These are phyloP conservation scores for Camarhynchus parvulus DNA, from an alignment of 2,113 vertebrate species.

Conservation along the genomic window DNA sequence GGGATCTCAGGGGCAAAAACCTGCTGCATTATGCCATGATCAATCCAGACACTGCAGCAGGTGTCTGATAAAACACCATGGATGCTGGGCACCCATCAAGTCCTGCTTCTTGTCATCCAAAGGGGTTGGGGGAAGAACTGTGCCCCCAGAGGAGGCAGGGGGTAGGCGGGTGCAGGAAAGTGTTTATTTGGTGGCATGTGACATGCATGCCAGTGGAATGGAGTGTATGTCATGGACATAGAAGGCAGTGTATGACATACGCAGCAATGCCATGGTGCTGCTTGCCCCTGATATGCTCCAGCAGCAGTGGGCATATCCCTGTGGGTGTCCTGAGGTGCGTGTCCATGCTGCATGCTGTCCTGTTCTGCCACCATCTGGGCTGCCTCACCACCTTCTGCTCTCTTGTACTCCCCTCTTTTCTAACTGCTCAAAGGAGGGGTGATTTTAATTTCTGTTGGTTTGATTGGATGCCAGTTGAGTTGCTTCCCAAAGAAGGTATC, in stretches of 20 bases:
- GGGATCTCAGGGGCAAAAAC: not conserved
- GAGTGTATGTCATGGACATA: not conserved
- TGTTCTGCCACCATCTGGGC: not conserved
- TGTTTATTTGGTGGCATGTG: not conserved
- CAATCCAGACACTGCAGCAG: not conserved
- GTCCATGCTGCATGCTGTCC: conserved; percentile 38
- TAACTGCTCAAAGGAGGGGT: not conserved
- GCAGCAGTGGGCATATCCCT: not conserved
- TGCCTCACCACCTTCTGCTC: not conserved
- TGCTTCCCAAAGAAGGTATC: not conserved
- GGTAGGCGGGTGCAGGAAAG: not conserved
- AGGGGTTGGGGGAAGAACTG: not conserved
- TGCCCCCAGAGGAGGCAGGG: not conserved
- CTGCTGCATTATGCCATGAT: not conserved
- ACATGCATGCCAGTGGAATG: not conserved
- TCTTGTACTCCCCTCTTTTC: not conserved
- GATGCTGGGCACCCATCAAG: not conserved
- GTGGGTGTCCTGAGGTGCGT: fast-evolving
- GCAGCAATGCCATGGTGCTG: not conserved
- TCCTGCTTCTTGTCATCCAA: not conserved
- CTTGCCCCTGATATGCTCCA: not conserved
- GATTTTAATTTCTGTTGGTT: not conserved
- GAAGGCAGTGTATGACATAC: not conserved
- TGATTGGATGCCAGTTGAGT: not conserved
- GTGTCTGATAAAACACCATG: not conserved